phyloP scores from a whole-genome alignment of 2,888 invertebrate species.

The Hofmannophila pseudospretella region DNA sequence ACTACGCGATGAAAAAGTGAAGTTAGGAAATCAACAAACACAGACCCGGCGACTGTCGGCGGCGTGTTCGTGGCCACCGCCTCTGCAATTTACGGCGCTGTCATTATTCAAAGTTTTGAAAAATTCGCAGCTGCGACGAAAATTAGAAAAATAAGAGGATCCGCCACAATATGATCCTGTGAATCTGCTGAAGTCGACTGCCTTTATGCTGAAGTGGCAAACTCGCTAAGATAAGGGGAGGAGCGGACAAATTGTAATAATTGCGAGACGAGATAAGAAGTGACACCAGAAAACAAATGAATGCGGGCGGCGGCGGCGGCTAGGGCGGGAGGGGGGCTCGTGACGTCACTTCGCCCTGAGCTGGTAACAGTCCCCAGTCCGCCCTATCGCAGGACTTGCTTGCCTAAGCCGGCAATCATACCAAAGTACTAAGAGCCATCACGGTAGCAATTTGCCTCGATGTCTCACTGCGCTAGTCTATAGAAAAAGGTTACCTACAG shows the following conservation, averaged over 20 bases:
- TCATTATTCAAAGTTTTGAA: conserved; percentile 68
- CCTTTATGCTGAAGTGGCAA: conserved; percentile 72
- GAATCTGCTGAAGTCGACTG: conserved; percentile 70
- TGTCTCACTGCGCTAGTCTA: conserved; percentile 7
- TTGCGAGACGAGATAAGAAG: conserved; percentile 76
- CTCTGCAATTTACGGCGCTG: conserved; percentile 60
- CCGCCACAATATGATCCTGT: conserved; percentile 63
- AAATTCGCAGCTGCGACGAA: conserved; percentile 45
- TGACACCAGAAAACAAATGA: conserved; percentile 78
- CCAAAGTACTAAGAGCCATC: conserved; percentile 27
- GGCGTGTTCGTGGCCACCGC: conserved; percentile 56
- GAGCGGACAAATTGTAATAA: conserved; percentile 78
- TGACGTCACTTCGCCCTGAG: conserved; percentile 53
- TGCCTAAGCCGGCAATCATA: conserved; percentile 27
- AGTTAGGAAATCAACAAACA: conserved; percentile 61
- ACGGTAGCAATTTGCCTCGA: conserved; percentile 12
- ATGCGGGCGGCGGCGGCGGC: conserved; percentile 49
- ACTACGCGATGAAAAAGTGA: conserved; percentile 57
- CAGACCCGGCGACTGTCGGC: conserved; percentile 41
- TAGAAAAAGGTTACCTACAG: not conserved
- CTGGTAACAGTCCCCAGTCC: conserved; percentile 26
- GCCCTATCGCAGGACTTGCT: conserved; percentile 32
- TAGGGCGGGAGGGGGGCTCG: conserved; percentile 31
- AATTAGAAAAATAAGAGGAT: conserved; percentile 47
- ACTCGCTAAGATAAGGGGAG: conserved; percentile 73